Evolutionary conservation across 2,888 invertebrate genomes (phyloP).

Genomic region (Automeris io): DNA sequence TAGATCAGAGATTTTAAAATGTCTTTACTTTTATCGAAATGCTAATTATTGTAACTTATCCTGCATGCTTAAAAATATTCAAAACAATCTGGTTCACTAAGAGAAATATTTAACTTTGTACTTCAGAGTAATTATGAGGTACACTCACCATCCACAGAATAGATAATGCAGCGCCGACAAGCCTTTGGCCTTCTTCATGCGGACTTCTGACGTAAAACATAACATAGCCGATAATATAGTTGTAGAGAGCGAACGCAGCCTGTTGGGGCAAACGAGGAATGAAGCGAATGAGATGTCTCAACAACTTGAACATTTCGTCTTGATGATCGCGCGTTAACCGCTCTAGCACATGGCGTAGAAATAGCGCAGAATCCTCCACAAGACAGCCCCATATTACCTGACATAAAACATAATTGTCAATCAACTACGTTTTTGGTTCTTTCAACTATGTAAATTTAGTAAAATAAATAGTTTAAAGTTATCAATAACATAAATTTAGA

Average conservation of each 20-base stretch:
- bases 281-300: slow-evolving; percentile 94
- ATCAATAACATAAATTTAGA: too few relatives aligned
- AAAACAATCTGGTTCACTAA: too few relatives aligned
- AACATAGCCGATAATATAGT: slow-evolving; percentile 99
- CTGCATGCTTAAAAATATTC: too few relatives aligned
- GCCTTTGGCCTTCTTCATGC: slow-evolving; percentile 95
- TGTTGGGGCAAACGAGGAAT: slow-evolving; percentile 96
- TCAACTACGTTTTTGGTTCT: too few relatives aligned
- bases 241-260: slow-evolving; percentile 98
- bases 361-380: slow-evolving; percentile 97
- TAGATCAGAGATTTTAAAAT: too few relatives aligned
- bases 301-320: slow-evolving; percentile 94
- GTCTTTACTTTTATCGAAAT: too few relatives aligned
- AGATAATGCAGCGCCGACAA: slow-evolving; percentile 95
- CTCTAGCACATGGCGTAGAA: slow-evolving; percentile 96
- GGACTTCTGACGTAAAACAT: slow-evolving; percentile 99
- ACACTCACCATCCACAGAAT: slow-evolving; percentile 94
- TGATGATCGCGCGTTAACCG: slow-evolving; percentile 95
- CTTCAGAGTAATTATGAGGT: too few relatives aligned
- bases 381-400: slow-evolving; percentile 98
- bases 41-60: too few relatives aligned
- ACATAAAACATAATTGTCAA: too few relatives aligned
- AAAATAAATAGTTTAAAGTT: too few relatives aligned
- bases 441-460: too few relatives aligned
- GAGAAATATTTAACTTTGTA: too few relatives aligned